Base-by-base conservation (phyloP, 2,797 vertebrate genomes). In the Vultur gryphus region DNA sequence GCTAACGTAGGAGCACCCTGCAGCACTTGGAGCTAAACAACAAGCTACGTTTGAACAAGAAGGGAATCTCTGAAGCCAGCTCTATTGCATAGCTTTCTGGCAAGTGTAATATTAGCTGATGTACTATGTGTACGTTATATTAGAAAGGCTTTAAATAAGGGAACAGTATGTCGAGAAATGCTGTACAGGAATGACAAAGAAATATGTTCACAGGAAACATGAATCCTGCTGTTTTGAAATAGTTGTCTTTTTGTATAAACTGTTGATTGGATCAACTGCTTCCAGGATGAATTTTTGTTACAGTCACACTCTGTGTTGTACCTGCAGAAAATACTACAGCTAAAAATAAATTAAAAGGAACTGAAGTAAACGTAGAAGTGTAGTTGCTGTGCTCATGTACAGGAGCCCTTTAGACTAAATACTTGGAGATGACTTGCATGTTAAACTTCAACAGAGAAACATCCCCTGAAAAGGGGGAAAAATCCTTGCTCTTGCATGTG, bases 401-500 rank as follows among this genome's bases (percentile, higher is more conserved):
- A 26, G 51, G 35, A 84, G 33, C 59, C 29, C 24, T 70, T 82
- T 57, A 58, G 54, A 37, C 19, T 49, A 29, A 70, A 43, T 14
- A 18, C 33, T 33, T 43, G 62, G 58, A 78, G n/a, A 8, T 26
- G 52, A 80, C 37, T 52, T 48, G n/a, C 19, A 2, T 35, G 12
- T 79, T 79, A 65, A 75, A 49, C 64, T 35, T 62, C 49, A 84
- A 2, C 14, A 48, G 87, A 75, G 37, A 51, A 41, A 12, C 49
- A 39, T 73, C n/a, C 7, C 35, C 35, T 0, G 1, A 16, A 37
- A 41, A 48, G 9, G 7, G 13, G 49, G 13, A 21, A 12, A 43
- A 35, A 8, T 46, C 33, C 49, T 57, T 61, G 33, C 43, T 82
- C 48, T 72, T 0, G 0, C 9, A 2, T 20, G 26, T 29, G 14